Evolutionary conservation across 1,140 invertebrate genomes (phyloP).

Genomic region (Semibalanus balanoides): DNA sequence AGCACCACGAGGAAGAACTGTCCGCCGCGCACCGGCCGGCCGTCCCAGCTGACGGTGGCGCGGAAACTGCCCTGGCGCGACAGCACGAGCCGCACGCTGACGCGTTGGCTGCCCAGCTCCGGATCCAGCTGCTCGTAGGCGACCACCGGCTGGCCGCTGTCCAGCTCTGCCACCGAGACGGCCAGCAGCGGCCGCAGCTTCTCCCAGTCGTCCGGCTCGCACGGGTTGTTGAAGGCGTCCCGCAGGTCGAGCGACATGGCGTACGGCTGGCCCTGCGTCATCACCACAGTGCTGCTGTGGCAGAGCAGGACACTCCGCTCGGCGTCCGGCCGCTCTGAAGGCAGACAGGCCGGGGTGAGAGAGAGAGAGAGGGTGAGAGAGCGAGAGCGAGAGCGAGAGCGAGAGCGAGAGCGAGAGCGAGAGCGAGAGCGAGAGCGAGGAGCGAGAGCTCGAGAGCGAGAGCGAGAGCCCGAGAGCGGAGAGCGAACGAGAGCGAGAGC

Average conservation of each 20-base stretch:
- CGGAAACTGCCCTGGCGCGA: conserved; percentile 58
- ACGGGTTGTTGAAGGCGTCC: conserved; percentile 77
- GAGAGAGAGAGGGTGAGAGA: no score
- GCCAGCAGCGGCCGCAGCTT: conserved; percentile 47
- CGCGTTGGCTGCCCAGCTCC: conserved; percentile 44
- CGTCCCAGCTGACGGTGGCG: conserved; percentile 62
- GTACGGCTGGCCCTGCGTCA: conserved; percentile 57
- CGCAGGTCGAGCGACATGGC: conserved; percentile 70
- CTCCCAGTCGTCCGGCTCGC: conserved; percentile 41
- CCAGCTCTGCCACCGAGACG: conserved; percentile 29
- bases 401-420: no score
- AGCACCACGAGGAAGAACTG: conserved; percentile 85
- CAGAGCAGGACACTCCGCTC: conserved; percentile 68
- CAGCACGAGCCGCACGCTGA: conserved; percentile 50
- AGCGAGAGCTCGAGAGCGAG: no score
- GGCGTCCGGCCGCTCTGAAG: conserved; percentile 61
- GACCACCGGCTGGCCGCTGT: conserved; percentile 28
- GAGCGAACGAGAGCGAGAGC: no score
- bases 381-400: no score
- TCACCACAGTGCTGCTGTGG: conserved; percentile 72
- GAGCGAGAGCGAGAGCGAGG: no score
- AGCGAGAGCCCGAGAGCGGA: no score
- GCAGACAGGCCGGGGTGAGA: conserved; percentile 22
- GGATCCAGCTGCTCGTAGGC: conserved; percentile 46
- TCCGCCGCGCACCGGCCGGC: conserved; percentile 66